Percentiles rank a stretch among this genome's conserved stretches.
Conservation (phyloP, 2,113 vertebrate genomes). For the Gasterosteus nipponicus region DNA sequence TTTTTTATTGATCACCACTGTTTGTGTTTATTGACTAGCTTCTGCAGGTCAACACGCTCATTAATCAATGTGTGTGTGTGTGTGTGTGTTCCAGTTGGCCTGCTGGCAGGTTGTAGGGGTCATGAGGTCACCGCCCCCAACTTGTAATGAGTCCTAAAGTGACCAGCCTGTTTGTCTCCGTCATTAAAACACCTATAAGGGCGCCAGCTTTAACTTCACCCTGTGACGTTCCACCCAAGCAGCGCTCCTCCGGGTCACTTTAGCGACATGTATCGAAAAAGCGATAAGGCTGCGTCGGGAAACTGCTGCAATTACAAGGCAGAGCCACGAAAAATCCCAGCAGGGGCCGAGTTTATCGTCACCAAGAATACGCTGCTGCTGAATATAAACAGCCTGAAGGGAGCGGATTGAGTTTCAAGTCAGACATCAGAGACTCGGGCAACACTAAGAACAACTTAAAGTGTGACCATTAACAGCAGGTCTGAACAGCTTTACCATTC, state of each 20-base stretch:
- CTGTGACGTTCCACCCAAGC: constrained; percentile 18
- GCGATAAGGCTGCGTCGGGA: constrained; percentile 16
- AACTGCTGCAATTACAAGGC: constrained; percentile 58
- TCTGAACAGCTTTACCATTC: constrained; percentile 24
- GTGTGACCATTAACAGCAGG: constrained; percentile 12
- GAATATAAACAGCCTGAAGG: constrained; percentile 46
- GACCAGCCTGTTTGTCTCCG: constrained; percentile 36
- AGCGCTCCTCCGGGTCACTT: neutral
- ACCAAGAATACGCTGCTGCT: constrained; percentile 26
- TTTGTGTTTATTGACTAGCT: constrained; percentile 16
- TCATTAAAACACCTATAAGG: constrained; percentile 54
- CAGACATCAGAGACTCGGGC: constrained; percentile 22
- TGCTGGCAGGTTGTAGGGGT: constrained; percentile 37
- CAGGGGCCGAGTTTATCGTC: constrained; percentile 34
- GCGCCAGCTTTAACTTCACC: constrained; percentile 37
- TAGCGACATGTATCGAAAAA: constrained; percentile 14
- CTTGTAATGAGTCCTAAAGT: constrained; percentile 30
- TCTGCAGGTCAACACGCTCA: constrained; percentile 8
- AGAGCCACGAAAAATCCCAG: constrained; percentile 49
- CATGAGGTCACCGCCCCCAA: constrained; percentile 37
- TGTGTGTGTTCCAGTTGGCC: constrained; percentile 36
- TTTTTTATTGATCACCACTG: constrained; percentile 48
- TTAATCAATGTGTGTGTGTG: constrained; percentile 22
- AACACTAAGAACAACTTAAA: constrained; percentile 15
- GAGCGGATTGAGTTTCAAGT: constrained; percentile 52